A percentile compares a stretch with the other conserved stretches of the same genome.
Conservation (phyloP, 2,797 vertebrate species). For the Lepilemur septentrionalis region DNA sequence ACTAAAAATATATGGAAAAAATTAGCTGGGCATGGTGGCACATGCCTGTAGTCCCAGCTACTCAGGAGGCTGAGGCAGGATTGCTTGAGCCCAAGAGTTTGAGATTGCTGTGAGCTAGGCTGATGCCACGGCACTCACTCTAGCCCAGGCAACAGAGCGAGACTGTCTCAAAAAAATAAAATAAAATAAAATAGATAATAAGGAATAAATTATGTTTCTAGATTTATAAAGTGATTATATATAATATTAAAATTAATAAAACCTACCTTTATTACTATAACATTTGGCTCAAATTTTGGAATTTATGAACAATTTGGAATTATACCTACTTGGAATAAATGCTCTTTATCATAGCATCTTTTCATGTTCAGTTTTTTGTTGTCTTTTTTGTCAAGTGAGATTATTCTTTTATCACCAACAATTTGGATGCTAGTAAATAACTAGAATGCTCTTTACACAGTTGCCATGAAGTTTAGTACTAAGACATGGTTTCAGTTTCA, state of each 20-base stretch:
- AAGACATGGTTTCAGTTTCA: not conserved
- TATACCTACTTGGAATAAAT: not conserved
- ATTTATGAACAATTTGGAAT: constrained; percentile 34
- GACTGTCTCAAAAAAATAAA: too few relatives aligned
- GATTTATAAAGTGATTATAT: not conserved
- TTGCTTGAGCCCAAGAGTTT: too few relatives aligned
- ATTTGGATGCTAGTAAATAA: not conserved
- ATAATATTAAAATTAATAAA: constrained; percentile 36
- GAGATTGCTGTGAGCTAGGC: too few relatives aligned
- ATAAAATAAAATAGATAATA: not conserved
- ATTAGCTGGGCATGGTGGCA: too few relatives aligned
- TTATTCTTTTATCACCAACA: not conserved
- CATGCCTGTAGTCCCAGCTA: too few relatives aligned
- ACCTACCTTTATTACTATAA: not conserved
- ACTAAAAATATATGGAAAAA: too few relatives aligned
- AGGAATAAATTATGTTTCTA: not conserved
- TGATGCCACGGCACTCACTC: too few relatives aligned
- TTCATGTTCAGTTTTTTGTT: not conserved
- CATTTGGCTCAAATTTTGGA: not conserved
- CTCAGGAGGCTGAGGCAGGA: too few relatives aligned
- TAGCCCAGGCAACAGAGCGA: too few relatives aligned
- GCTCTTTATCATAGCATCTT: not conserved
- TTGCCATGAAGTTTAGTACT: not conserved
- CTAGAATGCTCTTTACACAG: not conserved
- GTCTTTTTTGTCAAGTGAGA: constrained; percentile 5